Evolutionary conservation across 2,113 vertebrate genomes (phyloP).

Genomic region (Pterocles orientalis): DNA sequence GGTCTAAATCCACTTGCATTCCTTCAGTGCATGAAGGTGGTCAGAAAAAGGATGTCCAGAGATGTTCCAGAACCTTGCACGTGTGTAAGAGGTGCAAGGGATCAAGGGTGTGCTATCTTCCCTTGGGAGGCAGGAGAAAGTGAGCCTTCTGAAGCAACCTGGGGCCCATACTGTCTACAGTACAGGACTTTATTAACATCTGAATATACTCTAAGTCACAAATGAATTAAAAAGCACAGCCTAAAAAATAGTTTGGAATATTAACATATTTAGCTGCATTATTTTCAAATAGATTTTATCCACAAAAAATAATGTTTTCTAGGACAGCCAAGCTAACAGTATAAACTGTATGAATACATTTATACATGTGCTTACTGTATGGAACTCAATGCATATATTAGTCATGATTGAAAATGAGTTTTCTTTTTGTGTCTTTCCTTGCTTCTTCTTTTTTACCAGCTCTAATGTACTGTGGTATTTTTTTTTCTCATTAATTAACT

Average conservation of each 20-base stretch:
- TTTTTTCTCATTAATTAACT: not conserved
- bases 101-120: not conserved
- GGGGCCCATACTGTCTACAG: not conserved
- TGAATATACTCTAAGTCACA: not conserved
- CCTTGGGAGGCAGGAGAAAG: not conserved
- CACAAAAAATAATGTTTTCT: not conserved
- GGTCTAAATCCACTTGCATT: not conserved
- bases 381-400: not conserved
- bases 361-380: not conserved
- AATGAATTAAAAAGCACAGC: not conserved
- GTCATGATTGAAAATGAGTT: not conserved
- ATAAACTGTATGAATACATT: not conserved
- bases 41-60: not conserved
- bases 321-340: not conserved
- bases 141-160: rapidly evolving
- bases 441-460: not conserved
- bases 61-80: not conserved
- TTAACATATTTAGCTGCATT: not conserved
- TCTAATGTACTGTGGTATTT: not conserved
- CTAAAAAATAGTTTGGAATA: not conserved
- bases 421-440: not conserved
- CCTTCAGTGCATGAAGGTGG: not conserved
- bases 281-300: not conserved
- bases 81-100: not conserved
- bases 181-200: not conserved